A percentile compares a stretch with the other conserved stretches of the same genome.
Evolutionary conservation across 2,797 vertebrate species (phyloP).

Genomic region (Lindbergichthys nudifrons): DNA sequence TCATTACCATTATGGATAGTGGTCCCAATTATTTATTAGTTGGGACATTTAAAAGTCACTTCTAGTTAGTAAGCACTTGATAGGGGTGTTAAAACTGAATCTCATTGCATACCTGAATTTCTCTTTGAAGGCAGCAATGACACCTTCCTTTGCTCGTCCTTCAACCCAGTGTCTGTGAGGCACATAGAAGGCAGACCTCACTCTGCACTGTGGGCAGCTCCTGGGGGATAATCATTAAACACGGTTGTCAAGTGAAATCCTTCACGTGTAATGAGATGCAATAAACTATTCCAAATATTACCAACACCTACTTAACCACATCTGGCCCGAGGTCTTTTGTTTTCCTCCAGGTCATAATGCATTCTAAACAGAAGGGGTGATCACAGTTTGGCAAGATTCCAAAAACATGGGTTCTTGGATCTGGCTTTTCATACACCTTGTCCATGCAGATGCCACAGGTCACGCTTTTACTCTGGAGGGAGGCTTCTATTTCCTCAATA

Average conservation of each 20-base stretch:
- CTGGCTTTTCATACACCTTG: constrained; percentile 88
- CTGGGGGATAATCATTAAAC: constrained; percentile 63
- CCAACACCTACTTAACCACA: constrained; percentile 85
- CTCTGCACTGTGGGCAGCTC: constrained; percentile 91
- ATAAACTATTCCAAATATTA: not conserved
- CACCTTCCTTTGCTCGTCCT: constrained; percentile 82
- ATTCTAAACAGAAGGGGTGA: constrained; percentile 90
- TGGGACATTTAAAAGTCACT: too few species aligned
- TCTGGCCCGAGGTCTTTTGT: constrained; percentile 84
- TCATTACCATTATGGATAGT: not conserved
- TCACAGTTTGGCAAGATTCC: constrained; percentile 92
- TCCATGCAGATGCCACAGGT: constrained; percentile 96
- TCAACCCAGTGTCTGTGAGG: constrained; percentile 92
- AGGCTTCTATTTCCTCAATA: constrained; percentile 40
- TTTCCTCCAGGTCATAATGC: constrained; percentile 90
- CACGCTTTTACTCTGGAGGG: constrained; percentile 82
- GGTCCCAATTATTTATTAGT: too few species aligned
- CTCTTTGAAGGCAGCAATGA: constrained; percentile 89
- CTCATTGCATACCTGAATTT: constrained; percentile 83
- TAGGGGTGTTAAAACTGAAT: not conserved
- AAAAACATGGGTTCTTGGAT: constrained; percentile 81
- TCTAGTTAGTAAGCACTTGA: too few species aligned
- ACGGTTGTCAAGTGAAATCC: not conserved
- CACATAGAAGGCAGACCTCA: constrained; percentile 91
- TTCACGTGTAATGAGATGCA: fast-evolving